Evolutionary conservation across 1,140 invertebrate species (phyloP).

Genomic region (Papilio xuthus): DNA sequence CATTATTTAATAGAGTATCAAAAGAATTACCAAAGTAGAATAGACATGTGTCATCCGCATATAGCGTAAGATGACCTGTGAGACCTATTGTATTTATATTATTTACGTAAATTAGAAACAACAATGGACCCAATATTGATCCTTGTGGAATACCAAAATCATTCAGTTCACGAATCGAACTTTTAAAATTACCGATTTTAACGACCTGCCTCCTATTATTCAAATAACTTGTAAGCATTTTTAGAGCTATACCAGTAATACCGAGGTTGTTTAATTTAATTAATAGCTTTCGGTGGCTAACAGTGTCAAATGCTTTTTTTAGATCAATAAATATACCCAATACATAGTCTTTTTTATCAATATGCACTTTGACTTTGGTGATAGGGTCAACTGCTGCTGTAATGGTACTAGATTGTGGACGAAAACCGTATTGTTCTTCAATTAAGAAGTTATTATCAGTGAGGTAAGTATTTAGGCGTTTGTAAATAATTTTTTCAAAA

Average conservation of each 20-base stretch:
- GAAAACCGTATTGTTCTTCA: too few relatives aligned
- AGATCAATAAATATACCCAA: background rate
- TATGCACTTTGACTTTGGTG: background rate
- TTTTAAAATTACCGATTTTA: conserved; percentile 1
- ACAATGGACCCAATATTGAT: background rate
- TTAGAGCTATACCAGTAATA: background rate
- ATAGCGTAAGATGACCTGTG: too few relatives aligned
- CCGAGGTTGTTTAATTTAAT: too few relatives aligned
- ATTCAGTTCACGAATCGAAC: background rate
- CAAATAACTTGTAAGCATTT: background rate
- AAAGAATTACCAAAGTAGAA: background rate
- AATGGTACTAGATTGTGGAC: background rate
- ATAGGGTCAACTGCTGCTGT: background rate
- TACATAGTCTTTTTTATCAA: conserved; percentile 3
- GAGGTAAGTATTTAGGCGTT: background rate
- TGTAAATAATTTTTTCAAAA: background rate
- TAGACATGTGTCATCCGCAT: too few relatives aligned
- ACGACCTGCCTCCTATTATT: background rate
- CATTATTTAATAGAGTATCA: background rate
- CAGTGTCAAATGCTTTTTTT: background rate
- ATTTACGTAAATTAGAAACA: background rate
- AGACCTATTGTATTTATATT: too few relatives aligned
- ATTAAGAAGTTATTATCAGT: too few relatives aligned
- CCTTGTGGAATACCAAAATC: background rate
- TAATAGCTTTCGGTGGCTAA: too few relatives aligned